Base-by-base conservation (phyloP, 2,888 invertebrate genomes). In the Sinelater perroti region DNA sequence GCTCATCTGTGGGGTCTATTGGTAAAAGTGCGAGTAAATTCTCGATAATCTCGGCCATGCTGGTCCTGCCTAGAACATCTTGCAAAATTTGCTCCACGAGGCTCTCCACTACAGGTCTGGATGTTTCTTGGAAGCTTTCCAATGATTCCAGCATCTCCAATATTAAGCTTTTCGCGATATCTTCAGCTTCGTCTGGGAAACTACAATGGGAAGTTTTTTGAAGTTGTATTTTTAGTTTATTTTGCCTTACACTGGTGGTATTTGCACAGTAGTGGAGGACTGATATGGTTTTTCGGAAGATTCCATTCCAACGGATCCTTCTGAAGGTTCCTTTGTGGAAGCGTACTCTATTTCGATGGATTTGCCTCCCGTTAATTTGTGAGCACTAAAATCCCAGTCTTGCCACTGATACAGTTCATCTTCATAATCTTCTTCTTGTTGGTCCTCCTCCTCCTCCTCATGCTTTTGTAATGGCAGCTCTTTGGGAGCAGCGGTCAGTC, bases 1-100 rank as follows among this genome's bases (percentile, higher is more conserved):
- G 69, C 18, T 70, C 65, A 5, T 70, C 70, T 10, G 61, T 59
- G 1, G 70, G 64, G 46, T 70, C 66, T 4, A 67, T 59, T 8
- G 73, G 73, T 18, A 77, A 51, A 45, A 69, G 65, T 4, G 66
- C 54, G 0, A 73, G 46, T 13, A 77, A 63, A 46, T 72, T 72
- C 1, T 71, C 64, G 6, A 74, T 60, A 5, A 76, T 70, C 26
- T 70, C 69, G 4, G 62, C 26, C 5, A 74, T 61, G 50, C 72
- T 74, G 1, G 58, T 50, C n/a, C 71, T 67, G 20, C 63, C 58
- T 42, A 74, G 14, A 2, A 55, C 49, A 8, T 51, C 53, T 2
- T 56, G 61, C 11, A 75, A 35, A 14, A 73, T 72, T 3, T 66
- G 56, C 20, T 59, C 64, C 1, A 73, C 63, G 21, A 72, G 67